Conservation (phyloP, 2,113 vertebrate genomes). For the Zosterops lateralis region DNA sequence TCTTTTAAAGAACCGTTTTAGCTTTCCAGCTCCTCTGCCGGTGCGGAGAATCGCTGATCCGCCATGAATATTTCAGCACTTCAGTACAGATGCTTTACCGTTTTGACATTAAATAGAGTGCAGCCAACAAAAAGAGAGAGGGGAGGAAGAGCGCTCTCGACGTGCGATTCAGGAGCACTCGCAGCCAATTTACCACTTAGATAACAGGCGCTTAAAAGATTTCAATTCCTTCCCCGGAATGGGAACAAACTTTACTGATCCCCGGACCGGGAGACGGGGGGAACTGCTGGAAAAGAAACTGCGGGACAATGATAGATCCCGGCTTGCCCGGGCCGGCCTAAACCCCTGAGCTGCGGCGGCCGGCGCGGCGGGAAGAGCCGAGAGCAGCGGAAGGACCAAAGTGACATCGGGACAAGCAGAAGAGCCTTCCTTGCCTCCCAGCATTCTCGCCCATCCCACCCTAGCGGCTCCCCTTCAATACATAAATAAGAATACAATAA, state of each 20-base stretch:
- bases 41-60: slow-evolving; percentile 28
- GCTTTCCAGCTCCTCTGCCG: slow-evolving; percentile 40
- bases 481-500: background rate
- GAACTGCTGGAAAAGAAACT: background rate
- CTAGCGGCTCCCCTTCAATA: too few species aligned
- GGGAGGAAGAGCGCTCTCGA: background rate
- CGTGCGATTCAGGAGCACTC: slow-evolving; percentile 17
- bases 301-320: background rate
- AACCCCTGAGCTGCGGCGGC: background rate
- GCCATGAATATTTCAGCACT: slow-evolving; percentile 61
- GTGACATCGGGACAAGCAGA: background rate
- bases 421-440: background rate
- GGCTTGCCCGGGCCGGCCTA: background rate
- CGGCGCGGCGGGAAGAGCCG: fast-evolving
- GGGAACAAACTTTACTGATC: background rate
- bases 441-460: background rate
- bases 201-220: slow-evolving; percentile 24
- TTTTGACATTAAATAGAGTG: slow-evolving; percentile 61
- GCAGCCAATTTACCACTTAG: slow-evolving; percentile 37
- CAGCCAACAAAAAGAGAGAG: slow-evolving; percentile 33
- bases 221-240: background rate
- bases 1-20: slow-evolving; percentile 64
- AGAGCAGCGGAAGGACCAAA: background rate
- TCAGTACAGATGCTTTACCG: slow-evolving; percentile 55
- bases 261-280: background rate